Percentiles rank a stretch among this genome's conserved stretches.
Conservation (phyloP, 1,140 invertebrate genomes). For the Sinella curviseta region DNA sequence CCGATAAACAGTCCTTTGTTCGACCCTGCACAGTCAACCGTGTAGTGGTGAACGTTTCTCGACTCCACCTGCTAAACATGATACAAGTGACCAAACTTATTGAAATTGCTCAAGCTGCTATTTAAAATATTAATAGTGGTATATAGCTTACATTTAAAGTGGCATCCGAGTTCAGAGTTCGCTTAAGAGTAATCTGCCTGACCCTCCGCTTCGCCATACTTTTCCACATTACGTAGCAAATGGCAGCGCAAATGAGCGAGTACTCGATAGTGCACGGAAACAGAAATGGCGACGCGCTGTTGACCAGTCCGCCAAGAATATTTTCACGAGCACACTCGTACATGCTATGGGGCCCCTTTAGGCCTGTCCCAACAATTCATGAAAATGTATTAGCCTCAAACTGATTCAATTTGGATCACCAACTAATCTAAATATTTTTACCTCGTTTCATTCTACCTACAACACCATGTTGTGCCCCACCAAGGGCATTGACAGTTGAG, state of each 20-base stretch:
- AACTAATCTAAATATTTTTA: no score
- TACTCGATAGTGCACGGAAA: conserved; percentile 74
- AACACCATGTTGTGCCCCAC: background rate
- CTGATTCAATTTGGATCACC: no score
- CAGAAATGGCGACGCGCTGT: conserved; percentile 66
- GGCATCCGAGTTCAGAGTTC: background rate
- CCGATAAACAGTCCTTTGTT: conserved; percentile 83
- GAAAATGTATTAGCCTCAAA: no score
- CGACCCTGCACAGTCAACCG: conserved; percentile 84
- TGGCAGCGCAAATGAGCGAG: conserved; percentile 70
- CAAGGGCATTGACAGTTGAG: background rate
- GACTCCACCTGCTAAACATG: background rate
- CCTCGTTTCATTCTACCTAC: background rate
- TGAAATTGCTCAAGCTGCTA: background rate
- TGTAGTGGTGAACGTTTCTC: conserved; percentile 70
- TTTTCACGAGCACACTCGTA: conserved; percentile 54
- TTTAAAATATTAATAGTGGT: no score
- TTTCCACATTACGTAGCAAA: conserved; percentile 79
- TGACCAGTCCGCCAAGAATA: conserved; percentile 65
- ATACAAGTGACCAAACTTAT: background rate
- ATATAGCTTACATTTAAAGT: background rate
- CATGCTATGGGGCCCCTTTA: conserved; percentile 1
- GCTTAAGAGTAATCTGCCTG: background rate
- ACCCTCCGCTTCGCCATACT: conserved; percentile 61
- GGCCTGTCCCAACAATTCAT: background rate